Conservation (phyloP, 2,888 invertebrate genomes). For the Drosophila recens region DNA sequence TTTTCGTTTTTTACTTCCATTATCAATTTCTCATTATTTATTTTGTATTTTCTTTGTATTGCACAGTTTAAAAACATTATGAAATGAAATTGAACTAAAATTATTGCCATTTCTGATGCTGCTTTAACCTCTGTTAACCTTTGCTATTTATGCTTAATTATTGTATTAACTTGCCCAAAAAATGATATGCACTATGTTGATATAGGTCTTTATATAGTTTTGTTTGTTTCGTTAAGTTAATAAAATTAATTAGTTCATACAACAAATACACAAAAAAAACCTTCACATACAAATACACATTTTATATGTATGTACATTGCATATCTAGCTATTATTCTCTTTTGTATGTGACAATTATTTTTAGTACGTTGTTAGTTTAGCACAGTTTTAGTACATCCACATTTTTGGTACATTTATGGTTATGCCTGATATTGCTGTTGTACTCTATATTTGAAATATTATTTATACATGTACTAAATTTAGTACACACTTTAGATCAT, state of each 20-base stretch:
- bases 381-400: constrained; percentile 34
- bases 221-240: constrained; percentile 11
- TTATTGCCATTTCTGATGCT: constrained; percentile 64
- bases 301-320: constrained; percentile 55
- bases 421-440: constrained; percentile 26
- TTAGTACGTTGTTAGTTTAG: constrained; percentile 15
- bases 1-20: constrained; percentile 23
- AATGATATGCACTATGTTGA: constrained; percentile 77
- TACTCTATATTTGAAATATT: constrained; percentile 1
- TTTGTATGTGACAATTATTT: constrained; percentile 1
- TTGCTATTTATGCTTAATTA: constrained; percentile 77
- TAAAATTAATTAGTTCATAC: constrained; percentile 20
- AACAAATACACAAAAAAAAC: neutral
- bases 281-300: constrained; percentile 45
- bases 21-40: neutral
- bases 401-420: constrained; percentile 5
- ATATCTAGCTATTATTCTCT: constrained; percentile 38
- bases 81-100: constrained; percentile 73
- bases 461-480: constrained; percentile 17
- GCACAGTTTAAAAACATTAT: constrained; percentile 60
- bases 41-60: constrained; percentile 43
- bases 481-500: constrained; percentile 15
- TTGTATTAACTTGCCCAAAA: constrained; percentile 65
- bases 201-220: constrained; percentile 51
- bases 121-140: constrained; percentile 26